Conservation (phyloP, 1,140 invertebrate species). For the Trachymyrmex cornetzi region DNA sequence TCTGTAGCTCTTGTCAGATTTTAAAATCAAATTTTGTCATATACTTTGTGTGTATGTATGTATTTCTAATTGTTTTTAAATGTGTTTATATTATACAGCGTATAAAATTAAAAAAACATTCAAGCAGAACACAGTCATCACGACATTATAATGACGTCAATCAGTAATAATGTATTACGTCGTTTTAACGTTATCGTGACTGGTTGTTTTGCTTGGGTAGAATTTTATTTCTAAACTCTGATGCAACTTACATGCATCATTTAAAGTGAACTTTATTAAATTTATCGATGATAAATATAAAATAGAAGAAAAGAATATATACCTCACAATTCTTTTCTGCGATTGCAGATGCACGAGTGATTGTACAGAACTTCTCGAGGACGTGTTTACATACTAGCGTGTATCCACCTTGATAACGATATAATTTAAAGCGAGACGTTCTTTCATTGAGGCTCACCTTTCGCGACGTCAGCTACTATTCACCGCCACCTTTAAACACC, state of each 20-base stretch:
- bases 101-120: background rate
- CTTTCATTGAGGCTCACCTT: constrained; percentile 44
- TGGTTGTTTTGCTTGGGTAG: too few species aligned
- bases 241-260: background rate
- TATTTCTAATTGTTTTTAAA: background rate
- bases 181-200: too few species aligned
- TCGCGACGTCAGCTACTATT: constrained; percentile 39
- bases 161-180: too few species aligned
- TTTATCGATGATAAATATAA: background rate
- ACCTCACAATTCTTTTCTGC: background rate
- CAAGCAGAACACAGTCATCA: too few species aligned
- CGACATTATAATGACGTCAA: too few species aligned
- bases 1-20: background rate
- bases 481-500: constrained; percentile 54
- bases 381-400: background rate
- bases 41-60: background rate
- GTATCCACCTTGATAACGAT: background rate
- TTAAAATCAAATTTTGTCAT: background rate
- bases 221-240: background rate
- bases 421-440: constrained; percentile 37
- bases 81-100: background rate
- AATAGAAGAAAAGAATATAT: background rate
- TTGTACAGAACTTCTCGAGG: background rate
- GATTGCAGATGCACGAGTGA: background rate
- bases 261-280: background rate